A percentile compares a stretch with the other conserved stretches of the same genome.
These are phyloP conservation scores for Smutsia gigantea DNA, from an alignment of 2,797 vertebrate species.

Conservation along the genomic window DNA sequence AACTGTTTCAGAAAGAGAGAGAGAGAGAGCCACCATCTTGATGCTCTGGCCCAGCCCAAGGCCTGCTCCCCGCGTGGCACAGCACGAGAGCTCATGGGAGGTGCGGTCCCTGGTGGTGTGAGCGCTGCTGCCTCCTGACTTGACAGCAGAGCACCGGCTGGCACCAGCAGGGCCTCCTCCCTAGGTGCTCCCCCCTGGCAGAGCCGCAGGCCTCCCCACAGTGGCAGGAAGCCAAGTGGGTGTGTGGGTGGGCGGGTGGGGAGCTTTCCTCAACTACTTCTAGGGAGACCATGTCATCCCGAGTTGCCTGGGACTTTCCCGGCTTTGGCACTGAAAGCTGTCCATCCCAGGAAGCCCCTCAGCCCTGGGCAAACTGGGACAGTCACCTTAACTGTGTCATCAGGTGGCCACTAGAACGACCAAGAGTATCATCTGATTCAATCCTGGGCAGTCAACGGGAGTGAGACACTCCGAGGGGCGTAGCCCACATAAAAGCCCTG, in stretches of 20 bases:
- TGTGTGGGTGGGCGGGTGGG: too few species aligned
- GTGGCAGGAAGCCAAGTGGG: not conserved
- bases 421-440: not conserved
- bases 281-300: not conserved
- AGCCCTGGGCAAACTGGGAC: not conserved
- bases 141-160: not conserved
- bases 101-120: not conserved
- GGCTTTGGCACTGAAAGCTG: not conserved
- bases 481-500: too few species aligned
- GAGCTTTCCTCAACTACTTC: not conserved
- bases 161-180: not conserved
- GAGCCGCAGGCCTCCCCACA: not conserved
- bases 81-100: not conserved
- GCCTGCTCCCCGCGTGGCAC: fast-evolving
- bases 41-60: not conserved
- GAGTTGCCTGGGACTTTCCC: not conserved
- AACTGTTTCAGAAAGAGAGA: too few species aligned
- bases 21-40: not conserved
- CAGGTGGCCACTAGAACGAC: not conserved
- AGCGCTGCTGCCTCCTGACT: too few species aligned
- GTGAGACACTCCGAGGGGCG: not conserved
- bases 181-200: not conserved
- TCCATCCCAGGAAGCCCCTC: not conserved
- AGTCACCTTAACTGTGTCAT: not conserved
- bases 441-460: not conserved